These are phyloP conservation scores for Montipora cactus DNA, from an alignment of 64 coral and sea anemone species.

Conservation along the genomic window DNA sequence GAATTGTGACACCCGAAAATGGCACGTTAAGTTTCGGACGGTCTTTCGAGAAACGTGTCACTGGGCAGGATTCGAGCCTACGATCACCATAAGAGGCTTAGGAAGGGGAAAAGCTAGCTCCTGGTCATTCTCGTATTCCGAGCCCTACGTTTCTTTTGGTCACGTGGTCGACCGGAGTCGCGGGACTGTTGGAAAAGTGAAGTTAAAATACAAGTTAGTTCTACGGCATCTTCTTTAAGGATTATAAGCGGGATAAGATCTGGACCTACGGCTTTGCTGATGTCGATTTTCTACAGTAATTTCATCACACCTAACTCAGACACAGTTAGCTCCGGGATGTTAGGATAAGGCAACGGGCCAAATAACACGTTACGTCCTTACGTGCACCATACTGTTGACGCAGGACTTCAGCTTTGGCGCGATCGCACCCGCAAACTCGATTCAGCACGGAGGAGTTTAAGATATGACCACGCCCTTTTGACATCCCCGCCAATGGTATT, in stretches of 20 bases:
- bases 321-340: neutral
- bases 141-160: too few species aligned
- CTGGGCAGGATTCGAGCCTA: too few species aligned
- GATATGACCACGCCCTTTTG: too few species aligned
- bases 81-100: too few species aligned
- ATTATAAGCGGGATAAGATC: neutral
- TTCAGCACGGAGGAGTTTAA: neutral
- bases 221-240: neutral
- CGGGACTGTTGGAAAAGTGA: conserved; percentile 17
- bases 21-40: too few species aligned
- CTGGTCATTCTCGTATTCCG: too few species aligned
- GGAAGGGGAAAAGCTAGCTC: too few species aligned
- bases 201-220: neutral
- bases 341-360: conserved; percentile 4
- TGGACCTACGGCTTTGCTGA: neutral
- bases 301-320: neutral
- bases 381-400: neutral
- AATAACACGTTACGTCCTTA: neutral
- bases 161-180: neutral
- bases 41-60: too few species aligned
- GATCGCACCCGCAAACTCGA: neutral
- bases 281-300: neutral
- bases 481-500: too few species aligned
- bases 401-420: neutral
- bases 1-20: too few species aligned